Base-by-base conservation (phyloP, 1,140 invertebrate genomes). In the Hylaeus volcanicus region DNA sequence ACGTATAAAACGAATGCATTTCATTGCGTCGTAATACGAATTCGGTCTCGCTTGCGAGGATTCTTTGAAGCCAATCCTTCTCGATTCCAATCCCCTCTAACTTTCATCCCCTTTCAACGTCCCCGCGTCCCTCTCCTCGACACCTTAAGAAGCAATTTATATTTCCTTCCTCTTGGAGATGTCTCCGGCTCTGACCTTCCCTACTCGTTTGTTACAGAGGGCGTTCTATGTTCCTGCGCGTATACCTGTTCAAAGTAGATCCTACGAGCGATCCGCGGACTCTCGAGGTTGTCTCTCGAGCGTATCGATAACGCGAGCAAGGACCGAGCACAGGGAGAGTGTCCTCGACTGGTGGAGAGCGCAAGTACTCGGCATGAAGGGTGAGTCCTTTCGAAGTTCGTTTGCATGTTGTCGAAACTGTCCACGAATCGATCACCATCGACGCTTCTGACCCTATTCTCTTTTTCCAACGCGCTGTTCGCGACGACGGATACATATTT, bases 321-420 rank as follows among this genome's bases (percentile, higher is more conserved):
- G 37, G 43, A 66, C 65, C 70, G 58, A 65, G 37, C 61, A 74
- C 77, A 65, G 51, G 48, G 41, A 78, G 55, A 73, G 76, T 64
- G 76, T 79, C 60, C 60, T 79, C 69, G 76, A 79, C 56, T 39
- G 39, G 45, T 56, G 76, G 76, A 79, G 76, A 64, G 76, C 11
- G 76, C 76, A 79, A 79, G 76, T 73, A 73, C 76, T 79, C 76
- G 76, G 76, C 69, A 79, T 79, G 76, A 79, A 79, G 76, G 76
- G 76, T 79, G 69, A 79, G 76, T 79, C 76, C 76, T 79, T 79
- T 78, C 12, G 65, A 71, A 61, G 15, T 78, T 66, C 4, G 15
- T 65, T 72, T 0, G 51, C 51, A 51, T 9, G 51, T 9, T 51
- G 51, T 51, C 0, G 51, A 51, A 51, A 51, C 51, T 51, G 11